Evolutionary conservation across 1,140 invertebrate genomes (phyloP), one percentile per base, ranked within the genome.

Genomic region (Batillaria attramentaria): DNA sequence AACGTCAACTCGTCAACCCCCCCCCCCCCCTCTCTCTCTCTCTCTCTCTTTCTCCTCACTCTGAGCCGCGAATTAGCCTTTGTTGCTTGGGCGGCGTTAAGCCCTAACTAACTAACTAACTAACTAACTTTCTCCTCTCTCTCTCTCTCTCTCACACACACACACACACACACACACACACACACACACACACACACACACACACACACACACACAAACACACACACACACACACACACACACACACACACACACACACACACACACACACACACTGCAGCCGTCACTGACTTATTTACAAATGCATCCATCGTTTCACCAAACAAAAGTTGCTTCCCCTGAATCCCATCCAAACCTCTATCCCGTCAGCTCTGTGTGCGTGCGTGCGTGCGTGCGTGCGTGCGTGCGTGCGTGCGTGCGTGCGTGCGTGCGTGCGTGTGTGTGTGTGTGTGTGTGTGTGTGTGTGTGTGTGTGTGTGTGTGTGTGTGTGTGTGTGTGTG

Each of bases 101-200:
- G n/a, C n/a, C n/a, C n/a, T n/a, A n/a, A n/a, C n/a, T n/a, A n/a
- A n/a, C n/a, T n/a, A n/a, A n/a, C n/a, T n/a, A n/a, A n/a, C n/a
- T n/a, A n/a, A n/a, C n/a, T n/a, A n/a, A n/a, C n/a, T n/a, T n/a
- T n/a, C n/a, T n/a, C n/a, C n/a, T n/a, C n/a, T n/a, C n/a, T n/a
- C n/a, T n/a, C n/a, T n/a, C n/a, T n/a, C n/a, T n/a, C n/a, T n/a
- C n/a, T n/a, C n/a, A n/a, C n/a, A n/a, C n/a, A 50, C 46, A 50
- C 46, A 50, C 46, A 50, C 46, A 50, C 46, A 50, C 46, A 50
- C 46, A 50, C 46, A 50, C 46, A 50, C 46, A 50, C 46, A 50
- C 46, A 50, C 46, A 50, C 46, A 50, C 46, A 50, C 46, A 50
- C 46, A 50, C 46, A 50, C 46, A 50, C 46, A 50, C 46, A 50